phyloP scores from a whole-genome alignment of 2,113 vertebrate genomes.

The Phalacrocorax pelagicus region DNA sequence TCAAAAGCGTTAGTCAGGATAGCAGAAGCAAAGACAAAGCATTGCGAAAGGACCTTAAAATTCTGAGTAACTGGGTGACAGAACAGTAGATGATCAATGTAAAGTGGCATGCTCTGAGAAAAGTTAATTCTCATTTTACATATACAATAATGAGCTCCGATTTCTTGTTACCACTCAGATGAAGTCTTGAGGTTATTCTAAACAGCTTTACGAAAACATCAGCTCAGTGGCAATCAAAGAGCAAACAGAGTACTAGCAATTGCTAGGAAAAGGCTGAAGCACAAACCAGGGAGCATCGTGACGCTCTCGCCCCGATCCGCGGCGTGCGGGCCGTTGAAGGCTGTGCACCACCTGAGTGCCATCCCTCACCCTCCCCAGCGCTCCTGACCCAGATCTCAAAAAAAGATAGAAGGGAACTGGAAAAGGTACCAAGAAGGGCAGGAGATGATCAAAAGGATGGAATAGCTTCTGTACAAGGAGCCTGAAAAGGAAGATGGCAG shows the following conservation, averaged over 20 bases:
- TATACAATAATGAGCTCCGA: background rate
- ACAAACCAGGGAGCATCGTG: background rate
- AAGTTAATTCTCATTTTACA: background rate
- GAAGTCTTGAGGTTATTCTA: background rate
- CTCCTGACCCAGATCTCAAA: background rate
- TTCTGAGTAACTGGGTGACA: background rate
- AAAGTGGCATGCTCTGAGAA: background rate
- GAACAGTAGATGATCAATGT: rapidly evolving
- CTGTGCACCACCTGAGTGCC: rapidly evolving
- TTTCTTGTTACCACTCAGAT: background rate
- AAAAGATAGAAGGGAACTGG: background rate
- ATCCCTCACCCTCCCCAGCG: rapidly evolving
- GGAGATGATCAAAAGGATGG: background rate
- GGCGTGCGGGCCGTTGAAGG: rapidly evolving
- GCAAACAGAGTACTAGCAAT: background rate
- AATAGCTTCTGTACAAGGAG: background rate
- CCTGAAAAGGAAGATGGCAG: background rate
- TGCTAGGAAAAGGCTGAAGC: background rate
- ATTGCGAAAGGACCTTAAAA: background rate
- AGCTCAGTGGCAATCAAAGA: background rate
- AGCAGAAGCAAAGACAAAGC: background rate
- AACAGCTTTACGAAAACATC: background rate
- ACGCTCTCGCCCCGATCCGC: rapidly evolving
- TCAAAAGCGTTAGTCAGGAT: background rate
- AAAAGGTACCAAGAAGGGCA: background rate